A percentile compares a stretch with the other conserved stretches of the same genome.
phyloP scores from a whole-genome alignment of 2,113 vertebrate species.

The Dipodomys ordii region DNA sequence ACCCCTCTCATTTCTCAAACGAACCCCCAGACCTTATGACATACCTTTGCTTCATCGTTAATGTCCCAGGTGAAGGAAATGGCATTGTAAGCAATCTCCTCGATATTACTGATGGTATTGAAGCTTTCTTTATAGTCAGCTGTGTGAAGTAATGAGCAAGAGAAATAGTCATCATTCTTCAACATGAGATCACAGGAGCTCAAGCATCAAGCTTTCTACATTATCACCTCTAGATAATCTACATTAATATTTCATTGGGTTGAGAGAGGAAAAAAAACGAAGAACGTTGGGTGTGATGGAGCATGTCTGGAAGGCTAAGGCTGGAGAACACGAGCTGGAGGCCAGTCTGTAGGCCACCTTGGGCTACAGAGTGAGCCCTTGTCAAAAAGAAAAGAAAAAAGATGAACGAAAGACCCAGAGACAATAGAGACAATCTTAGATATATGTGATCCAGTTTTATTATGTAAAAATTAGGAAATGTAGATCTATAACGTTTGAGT shows the following conservation, averaged over 20 bases:
- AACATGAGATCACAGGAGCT: rapidly evolving
- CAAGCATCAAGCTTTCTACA: neutral
- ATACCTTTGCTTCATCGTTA: slow-evolving; percentile 98
- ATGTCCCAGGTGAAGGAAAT: slow-evolving; percentile 99
- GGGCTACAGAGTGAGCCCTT: neutral
- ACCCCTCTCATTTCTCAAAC: slow-evolving; percentile 56
- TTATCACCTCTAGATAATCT: neutral
- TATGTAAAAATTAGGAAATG: neutral
- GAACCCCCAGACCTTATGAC: slow-evolving; percentile 43
- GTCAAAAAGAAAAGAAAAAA: neutral
- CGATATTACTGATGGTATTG: slow-evolving; percentile 99
- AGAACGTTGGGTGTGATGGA: neutral
- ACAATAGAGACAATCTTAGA: neutral
- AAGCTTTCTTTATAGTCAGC: slow-evolving; percentile 99
- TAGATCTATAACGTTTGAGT: slow-evolving; percentile 2
- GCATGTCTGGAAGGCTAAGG: too few relatives aligned
- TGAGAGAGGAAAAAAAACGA: slow-evolving; percentile 14
- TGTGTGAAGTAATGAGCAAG: slow-evolving; percentile 74
- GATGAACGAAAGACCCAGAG: too few relatives aligned
- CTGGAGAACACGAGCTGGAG: too few relatives aligned
- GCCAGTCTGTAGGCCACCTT: neutral
- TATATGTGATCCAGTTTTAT: neutral
- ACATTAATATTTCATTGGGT: neutral
- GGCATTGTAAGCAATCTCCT: slow-evolving; percentile 98
- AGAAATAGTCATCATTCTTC: neutral